Evolutionary conservation across 2,797 vertebrate species (phyloP).

Genomic region (Smutsia gigantea): DNA sequence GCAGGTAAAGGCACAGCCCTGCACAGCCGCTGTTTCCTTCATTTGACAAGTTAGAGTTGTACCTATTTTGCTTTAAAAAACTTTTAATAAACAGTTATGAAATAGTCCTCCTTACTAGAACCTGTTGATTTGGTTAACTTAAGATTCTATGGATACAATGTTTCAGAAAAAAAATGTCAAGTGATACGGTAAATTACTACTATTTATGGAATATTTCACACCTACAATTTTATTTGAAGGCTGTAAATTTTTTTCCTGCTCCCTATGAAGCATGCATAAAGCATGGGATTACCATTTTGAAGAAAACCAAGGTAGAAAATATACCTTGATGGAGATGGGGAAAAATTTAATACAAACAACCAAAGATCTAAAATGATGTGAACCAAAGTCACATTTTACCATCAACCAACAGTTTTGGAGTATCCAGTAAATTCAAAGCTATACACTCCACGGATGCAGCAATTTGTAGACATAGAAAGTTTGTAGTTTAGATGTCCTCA

Average conservation of each 20-base stretch:
- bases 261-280: conserved; percentile 16
- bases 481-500: neutral
- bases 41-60: neutral
- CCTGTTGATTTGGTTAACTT: conserved; percentile 22
- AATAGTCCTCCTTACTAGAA: conserved; percentile 33
- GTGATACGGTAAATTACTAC: conserved; percentile 24
- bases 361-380: neutral
- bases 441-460: neutral
- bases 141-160: conserved; percentile 29
- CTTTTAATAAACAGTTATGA: neutral
- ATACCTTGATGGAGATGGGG: neutral
- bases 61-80: neutral
- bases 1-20: neutral
- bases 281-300: conserved; percentile 25
- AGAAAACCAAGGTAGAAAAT: conserved; percentile 45
- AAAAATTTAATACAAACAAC: conserved; percentile 25
- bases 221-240: conserved; percentile 64
- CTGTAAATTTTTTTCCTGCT: conserved; percentile 43
- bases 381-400: conserved; percentile 28
- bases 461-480: neutral
- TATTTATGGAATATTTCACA: conserved; percentile 52
- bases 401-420: neutral
- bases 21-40: neutral
- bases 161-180: conserved; percentile 34
- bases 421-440: neutral